phyloP scores from a whole-genome alignment of 2,888 invertebrate genomes.

The Pharmacophagus antenor region DNA sequence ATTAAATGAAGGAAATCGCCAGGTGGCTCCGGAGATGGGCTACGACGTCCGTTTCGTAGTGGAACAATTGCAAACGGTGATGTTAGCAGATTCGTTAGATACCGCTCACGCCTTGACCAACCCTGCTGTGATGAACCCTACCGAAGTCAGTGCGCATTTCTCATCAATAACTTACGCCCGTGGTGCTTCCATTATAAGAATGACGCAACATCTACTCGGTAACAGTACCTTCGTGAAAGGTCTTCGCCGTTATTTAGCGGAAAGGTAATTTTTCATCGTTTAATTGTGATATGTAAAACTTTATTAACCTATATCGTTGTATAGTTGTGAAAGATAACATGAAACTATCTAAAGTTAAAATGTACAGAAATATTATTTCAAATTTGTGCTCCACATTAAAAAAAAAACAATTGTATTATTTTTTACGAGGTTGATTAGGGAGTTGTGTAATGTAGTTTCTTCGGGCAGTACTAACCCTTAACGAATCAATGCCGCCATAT shows the following conservation, averaged over 20 bases:
- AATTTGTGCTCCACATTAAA: too few relatives aligned
- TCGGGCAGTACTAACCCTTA: too few relatives aligned
- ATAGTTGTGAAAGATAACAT: too few relatives aligned
- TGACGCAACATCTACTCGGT: constrained; percentile 84
- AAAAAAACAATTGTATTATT: too few relatives aligned
- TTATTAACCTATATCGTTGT: too few relatives aligned
- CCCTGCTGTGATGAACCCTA: constrained; percentile 75
- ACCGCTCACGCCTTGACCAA: constrained; percentile 82
- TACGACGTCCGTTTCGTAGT: constrained; percentile 81
- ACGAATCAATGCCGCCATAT: too few relatives aligned
- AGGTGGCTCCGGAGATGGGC: constrained; percentile 63
- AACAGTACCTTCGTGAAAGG: constrained; percentile 72
- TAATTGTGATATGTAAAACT: too few relatives aligned
- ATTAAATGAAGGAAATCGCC: constrained; percentile 12
- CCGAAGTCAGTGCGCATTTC: constrained; percentile 82
- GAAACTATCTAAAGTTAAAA: too few relatives aligned
- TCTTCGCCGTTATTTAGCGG: constrained; percentile 75
- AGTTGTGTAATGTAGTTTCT: too few relatives aligned
- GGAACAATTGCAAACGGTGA: constrained; percentile 83
- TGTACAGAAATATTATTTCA: too few relatives aligned
- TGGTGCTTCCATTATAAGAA: constrained; percentile 83
- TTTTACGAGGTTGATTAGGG: too few relatives aligned
- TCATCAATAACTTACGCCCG: constrained; percentile 86
- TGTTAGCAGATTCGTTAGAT: constrained; percentile 80
- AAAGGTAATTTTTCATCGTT: constrained; percentile 69